Evolutionary conservation across 2,888 invertebrate genomes (phyloP).

Genomic region (Andrena flavipes): DNA sequence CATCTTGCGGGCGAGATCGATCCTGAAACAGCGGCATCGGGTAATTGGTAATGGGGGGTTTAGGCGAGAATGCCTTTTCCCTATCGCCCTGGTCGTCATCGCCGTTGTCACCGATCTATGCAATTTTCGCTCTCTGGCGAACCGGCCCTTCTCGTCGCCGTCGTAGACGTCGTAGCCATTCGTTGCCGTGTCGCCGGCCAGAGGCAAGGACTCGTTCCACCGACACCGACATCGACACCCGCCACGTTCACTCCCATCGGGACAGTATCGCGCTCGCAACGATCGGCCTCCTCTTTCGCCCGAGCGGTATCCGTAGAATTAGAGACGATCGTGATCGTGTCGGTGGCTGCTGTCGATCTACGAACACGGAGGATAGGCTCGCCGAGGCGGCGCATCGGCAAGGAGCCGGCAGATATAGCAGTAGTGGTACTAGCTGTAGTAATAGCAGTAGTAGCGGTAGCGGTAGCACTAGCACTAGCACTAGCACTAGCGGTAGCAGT

Average conservation of each 20-base stretch:
- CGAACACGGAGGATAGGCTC: neutral
- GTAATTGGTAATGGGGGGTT: slow-evolving; percentile 84
- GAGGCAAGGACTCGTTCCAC: slow-evolving; percentile 4
- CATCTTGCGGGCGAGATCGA: slow-evolving; percentile 76
- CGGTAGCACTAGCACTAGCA: slow-evolving; percentile 4
- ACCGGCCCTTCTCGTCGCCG: slow-evolving; percentile 74
- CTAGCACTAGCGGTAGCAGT: neutral
- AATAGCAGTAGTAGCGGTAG: slow-evolving; percentile 5
- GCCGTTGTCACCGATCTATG: slow-evolving; percentile 71
- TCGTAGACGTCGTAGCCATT: slow-evolving; percentile 43
- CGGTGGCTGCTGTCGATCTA: slow-evolving; percentile 31
- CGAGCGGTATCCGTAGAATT: slow-evolving; percentile 9
- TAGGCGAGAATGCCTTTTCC: slow-evolving; percentile 84
- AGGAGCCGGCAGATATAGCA: neutral
- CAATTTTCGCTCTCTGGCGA: slow-evolving; percentile 52
- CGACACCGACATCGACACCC: neutral
- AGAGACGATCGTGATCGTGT: slow-evolving; percentile 25
- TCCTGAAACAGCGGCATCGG: slow-evolving; percentile 76
- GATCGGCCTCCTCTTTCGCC: neutral
- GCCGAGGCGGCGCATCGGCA: slow-evolving; percentile 27
- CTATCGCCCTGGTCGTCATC: slow-evolving; percentile 80
- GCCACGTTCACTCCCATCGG: neutral
- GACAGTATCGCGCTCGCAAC: slow-evolving; percentile 16
- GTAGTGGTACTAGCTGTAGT: neutral
- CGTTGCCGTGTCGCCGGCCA: slow-evolving; percentile 38